Evolutionary conservation across 2,888 invertebrate genomes (phyloP), one percentile per base, ranked within the genome.

Genomic region (Orthonevra nobilis): DNA sequence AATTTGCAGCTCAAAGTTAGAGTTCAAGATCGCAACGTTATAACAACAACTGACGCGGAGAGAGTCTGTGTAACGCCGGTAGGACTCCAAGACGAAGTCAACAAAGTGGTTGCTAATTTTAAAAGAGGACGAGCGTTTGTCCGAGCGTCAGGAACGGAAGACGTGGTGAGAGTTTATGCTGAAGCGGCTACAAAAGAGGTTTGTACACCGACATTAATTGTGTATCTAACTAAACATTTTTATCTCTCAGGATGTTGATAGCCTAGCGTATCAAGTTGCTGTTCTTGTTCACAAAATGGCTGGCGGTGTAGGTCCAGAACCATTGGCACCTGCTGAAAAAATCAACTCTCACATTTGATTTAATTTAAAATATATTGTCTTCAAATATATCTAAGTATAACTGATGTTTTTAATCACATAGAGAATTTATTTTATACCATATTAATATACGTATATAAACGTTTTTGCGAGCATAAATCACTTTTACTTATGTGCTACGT

Each of bases 121-220:
- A 88, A 90, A 3, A 91, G 91, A 82, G 97, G 94, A 0, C 90
- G 99, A 56, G 91, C 97, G 2, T 99, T 99, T 90, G 97, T 98
- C 0, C 91, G 98, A 44, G 94, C 99, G 0, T 99, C 99, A 0
- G 99, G 99, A 5, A 99, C 99, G 0, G 99, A 99, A 89, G 97
- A 99, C 88, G 91, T 98, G 7, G 95, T 99, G 1, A 91, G 99
- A 77, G 95, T 99, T 0, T 99, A 99, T 89, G 97, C 98, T 0
- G 99, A 99, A 89, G 97, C 97, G 1, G 92, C 93, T 17, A 94
- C 94, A 2, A 91, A 92, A 84, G 90, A 91, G 85, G 92, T 93
- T 42, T 38, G 34, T 38, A 38, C 44, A 23, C 7, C 10, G 6
- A n/a, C n/a, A n/a, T 19, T 34, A 36, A n/a, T 14, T 1, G 5